Conservation (phyloP, 1,140 invertebrate genomes). For the Epicauta chinensis region DNA sequence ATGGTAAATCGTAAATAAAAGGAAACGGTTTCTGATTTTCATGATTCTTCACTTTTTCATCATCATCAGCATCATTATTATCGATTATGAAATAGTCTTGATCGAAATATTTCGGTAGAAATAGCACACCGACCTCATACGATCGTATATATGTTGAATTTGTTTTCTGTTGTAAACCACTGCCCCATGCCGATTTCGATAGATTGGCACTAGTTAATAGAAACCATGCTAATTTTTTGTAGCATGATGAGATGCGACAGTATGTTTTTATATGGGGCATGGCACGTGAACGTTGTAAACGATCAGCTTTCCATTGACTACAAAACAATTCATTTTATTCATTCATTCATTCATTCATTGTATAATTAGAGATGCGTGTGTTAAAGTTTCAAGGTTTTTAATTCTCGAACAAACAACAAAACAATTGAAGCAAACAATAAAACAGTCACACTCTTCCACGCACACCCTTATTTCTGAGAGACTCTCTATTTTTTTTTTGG, state of each 20-base stretch:
- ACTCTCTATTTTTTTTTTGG: too few relatives aligned
- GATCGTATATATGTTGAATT: slow-evolving; percentile 69
- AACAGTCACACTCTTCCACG: too few relatives aligned
- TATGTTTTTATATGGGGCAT: slow-evolving; percentile 96
- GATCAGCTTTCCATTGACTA: slow-evolving; percentile 78
- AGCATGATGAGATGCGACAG: slow-evolving; percentile 63
- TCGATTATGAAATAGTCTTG: slow-evolving; percentile 45
- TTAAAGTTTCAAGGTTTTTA: too few relatives aligned
- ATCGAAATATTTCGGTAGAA: slow-evolving; percentile 78
- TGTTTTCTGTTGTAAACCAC: slow-evolving; percentile 53
- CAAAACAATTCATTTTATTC: slow-evolving; percentile 40
- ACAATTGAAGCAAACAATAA: too few relatives aligned
- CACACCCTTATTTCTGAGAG: too few relatives aligned
- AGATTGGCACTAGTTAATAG: slow-evolving; percentile 88
- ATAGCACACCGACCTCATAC: slow-evolving; percentile 88
- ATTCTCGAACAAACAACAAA: too few relatives aligned
- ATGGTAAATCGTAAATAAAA: slow-evolving; percentile 74
- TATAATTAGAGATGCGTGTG: too few relatives aligned
- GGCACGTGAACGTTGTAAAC: slow-evolving; percentile 60
- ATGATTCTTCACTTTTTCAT: too few relatives aligned
- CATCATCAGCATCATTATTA: too few relatives aligned
- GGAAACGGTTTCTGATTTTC: slow-evolving; percentile 52
- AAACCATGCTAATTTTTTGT: slow-evolving; percentile 66
- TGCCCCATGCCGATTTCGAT: slow-evolving; percentile 94
- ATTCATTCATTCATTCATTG: too few relatives aligned